Conservation (phyloP, 2,113 vertebrate genomes). For the Alethe castanea region DNA sequence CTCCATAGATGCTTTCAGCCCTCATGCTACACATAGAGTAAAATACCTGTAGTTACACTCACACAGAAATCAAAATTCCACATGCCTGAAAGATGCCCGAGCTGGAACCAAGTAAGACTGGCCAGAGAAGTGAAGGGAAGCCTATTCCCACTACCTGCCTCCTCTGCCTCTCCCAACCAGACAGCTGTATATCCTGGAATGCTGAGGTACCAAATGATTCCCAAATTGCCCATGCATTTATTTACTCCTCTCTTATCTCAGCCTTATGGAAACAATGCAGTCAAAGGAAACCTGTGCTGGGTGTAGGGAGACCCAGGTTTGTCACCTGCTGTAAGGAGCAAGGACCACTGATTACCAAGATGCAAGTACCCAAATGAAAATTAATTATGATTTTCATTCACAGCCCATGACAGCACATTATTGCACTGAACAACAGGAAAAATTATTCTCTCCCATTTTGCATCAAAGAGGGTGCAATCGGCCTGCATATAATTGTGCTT, state of each 20-base stretch:
- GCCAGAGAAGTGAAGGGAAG: not conserved
- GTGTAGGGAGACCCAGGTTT: not conserved
- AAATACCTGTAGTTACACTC: not conserved
- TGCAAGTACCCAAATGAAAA: conserved; percentile 69
- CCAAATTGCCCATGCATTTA: not conserved
- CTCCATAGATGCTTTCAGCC: not conserved
- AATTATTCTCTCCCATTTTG: conserved; percentile 70
- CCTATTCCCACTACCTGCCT: not conserved
- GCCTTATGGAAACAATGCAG: not conserved
- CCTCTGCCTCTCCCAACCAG: not conserved
- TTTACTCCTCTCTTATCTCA: not conserved
- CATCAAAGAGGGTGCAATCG: conserved; percentile 72
- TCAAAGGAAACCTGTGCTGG: not conserved
- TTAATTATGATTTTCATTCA: conserved; percentile 75
- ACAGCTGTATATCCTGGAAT: not conserved
- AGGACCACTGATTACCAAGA: conserved; percentile 68
- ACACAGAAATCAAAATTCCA: not conserved
- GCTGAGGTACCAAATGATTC: not conserved
- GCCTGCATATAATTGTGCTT: conserved; percentile 76
- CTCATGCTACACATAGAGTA: not conserved
- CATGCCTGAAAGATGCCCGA: not conserved
- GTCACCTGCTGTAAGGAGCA: conserved; percentile 61
- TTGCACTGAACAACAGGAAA: conserved; percentile 69
- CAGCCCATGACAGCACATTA: conserved; percentile 68
- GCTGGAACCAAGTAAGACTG: not conserved